Percentiles rank a stretch among this genome's conserved stretches.
Evolutionary conservation across 2,113 vertebrate species (phyloP).

Genomic region (Archilochus colubris): DNA sequence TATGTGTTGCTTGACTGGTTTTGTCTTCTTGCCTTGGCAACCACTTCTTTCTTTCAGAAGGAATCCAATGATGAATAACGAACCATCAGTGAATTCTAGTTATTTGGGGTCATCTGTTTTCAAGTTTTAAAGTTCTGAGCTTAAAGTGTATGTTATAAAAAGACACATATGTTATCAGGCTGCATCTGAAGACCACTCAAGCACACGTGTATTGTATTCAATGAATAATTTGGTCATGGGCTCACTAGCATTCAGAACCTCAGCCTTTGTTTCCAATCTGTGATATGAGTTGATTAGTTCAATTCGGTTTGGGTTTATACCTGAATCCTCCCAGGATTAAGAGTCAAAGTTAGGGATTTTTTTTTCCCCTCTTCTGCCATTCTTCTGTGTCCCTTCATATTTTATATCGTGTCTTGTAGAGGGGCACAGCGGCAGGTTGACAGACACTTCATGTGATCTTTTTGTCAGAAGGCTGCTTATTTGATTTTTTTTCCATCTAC

Average conservation of each 20-base stretch:
- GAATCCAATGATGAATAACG: neutral
- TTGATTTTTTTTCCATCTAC: neutral
- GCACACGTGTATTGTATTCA: neutral
- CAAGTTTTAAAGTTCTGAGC: neutral
- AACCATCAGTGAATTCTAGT: neutral
- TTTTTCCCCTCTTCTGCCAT: neutral
- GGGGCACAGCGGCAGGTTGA: neutral
- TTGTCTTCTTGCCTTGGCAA: neutral
- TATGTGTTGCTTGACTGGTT: neutral
- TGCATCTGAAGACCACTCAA: neutral
- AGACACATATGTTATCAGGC: neutral
- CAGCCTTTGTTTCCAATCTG: neutral
- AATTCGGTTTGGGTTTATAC: neutral
- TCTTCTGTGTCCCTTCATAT: neutral
- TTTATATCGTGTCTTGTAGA: neutral
- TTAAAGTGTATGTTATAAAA: neutral
- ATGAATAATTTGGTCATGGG: accelerated
- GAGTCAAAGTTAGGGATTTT: neutral
- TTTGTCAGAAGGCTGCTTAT: neutral
- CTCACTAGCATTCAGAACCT: neutral
- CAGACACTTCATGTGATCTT: neutral
- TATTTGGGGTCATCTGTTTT: neutral
- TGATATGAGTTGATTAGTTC: neutral
- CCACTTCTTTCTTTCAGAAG: neutral
- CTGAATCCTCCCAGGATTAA: neutral